Conservation (phyloP, 2,797 vertebrate species). For the Pangasius krempfi region DNA sequence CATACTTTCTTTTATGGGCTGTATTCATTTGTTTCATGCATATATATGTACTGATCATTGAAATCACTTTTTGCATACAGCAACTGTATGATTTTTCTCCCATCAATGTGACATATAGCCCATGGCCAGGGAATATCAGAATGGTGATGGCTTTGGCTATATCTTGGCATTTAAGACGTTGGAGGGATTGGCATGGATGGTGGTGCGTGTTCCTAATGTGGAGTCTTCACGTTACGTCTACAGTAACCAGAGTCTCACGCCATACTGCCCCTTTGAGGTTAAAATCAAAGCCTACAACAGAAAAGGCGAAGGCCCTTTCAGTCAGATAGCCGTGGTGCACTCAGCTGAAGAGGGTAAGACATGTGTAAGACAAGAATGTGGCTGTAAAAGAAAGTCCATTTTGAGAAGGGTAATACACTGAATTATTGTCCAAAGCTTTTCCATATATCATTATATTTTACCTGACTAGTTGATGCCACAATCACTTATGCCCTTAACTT, state of each 20-base stretch:
- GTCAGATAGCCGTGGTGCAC: slow-evolving; percentile 85
- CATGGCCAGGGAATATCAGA: slow-evolving; percentile 90
- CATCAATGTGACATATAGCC: slow-evolving; percentile 72
- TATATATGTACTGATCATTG: not conserved
- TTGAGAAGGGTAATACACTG: not conserved
- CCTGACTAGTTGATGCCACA: not conserved
- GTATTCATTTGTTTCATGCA: not conserved
- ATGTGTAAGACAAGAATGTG: not conserved
- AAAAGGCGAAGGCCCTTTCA: slow-evolving; percentile 90
- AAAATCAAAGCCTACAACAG: slow-evolving; percentile 91
- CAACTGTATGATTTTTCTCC: not conserved
- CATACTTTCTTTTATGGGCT: not conserved
- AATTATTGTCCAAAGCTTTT: not conserved
- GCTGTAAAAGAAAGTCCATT: not conserved
- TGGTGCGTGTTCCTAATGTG: slow-evolving; percentile 76
- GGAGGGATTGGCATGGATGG: slow-evolving; percentile 76
- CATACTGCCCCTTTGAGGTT: slow-evolving; percentile 92
- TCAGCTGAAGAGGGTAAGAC: slow-evolving; percentile 93
- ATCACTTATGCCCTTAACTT: not conserved
- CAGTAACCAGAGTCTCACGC: slow-evolving; percentile 83
- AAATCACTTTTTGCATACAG: not conserved
- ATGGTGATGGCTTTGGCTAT: slow-evolving; percentile 93
- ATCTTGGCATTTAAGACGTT: slow-evolving; percentile 85
- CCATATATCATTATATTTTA: not conserved
- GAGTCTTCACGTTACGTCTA: slow-evolving; percentile 90